Evolutionary conservation across 2,797 vertebrate species (phyloP).

Genomic region (Cottoperca gobio): DNA sequence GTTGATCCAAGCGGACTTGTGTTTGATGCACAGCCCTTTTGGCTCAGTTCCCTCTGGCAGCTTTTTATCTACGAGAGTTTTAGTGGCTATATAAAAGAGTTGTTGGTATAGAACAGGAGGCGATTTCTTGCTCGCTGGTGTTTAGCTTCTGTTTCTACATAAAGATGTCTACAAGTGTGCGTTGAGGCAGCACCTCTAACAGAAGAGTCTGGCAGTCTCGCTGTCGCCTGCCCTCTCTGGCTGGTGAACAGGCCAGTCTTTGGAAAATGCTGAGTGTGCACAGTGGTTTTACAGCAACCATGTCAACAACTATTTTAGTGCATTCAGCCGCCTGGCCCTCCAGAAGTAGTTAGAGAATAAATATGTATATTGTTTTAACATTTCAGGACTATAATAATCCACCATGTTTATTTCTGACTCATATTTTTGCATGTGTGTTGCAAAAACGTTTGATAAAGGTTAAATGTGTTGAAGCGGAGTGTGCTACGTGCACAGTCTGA

Average conservation of each 20-base stretch:
- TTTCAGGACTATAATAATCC: constrained; percentile 45
- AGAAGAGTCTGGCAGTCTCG: constrained; percentile 66
- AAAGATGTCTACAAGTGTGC: constrained; percentile 46
- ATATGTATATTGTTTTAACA: constrained; percentile 63
- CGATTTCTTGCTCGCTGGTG: constrained; percentile 41
- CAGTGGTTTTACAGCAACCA: constrained; percentile 81
- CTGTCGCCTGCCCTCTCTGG: constrained; percentile 74
- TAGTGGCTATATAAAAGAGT: constrained; percentile 37
- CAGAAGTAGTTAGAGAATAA: constrained; percentile 60
- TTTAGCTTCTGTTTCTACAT: constrained; percentile 38
- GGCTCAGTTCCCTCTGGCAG: constrained; percentile 52
- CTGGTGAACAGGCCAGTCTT: constrained; percentile 81
- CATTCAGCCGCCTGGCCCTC: constrained; percentile 56
- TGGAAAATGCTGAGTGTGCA: constrained; percentile 82
- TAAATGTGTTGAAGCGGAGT: not conserved
- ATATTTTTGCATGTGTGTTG: not conserved
- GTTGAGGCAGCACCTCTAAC: constrained; percentile 62
- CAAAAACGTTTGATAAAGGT: constrained; percentile 16
- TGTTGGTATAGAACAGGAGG: constrained; percentile 21
- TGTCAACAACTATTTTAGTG: constrained; percentile 82
- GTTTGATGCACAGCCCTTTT: constrained; percentile 50
- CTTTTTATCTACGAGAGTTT: constrained; percentile 44
- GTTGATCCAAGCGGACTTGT: constrained; percentile 47
- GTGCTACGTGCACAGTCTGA: constrained; percentile 16
- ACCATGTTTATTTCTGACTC: constrained; percentile 47